Evolutionary conservation across 2,113 vertebrate genomes (phyloP).

Genomic region (Corydoras maculifer): DNA sequence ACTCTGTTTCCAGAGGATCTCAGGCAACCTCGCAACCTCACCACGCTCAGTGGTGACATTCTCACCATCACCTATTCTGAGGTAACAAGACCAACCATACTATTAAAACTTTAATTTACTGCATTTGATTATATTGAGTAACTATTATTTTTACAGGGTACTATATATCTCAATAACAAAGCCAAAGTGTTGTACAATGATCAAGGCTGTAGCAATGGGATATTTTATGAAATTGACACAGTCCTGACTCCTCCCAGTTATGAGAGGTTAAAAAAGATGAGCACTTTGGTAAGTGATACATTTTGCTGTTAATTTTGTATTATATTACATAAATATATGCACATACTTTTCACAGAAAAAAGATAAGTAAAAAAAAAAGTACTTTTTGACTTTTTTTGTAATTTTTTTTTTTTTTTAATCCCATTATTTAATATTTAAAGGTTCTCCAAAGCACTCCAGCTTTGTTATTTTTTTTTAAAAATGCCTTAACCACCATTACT

Average conservation of each 20-base stretch:
- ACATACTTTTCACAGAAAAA: no score
- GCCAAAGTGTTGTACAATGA: slow-evolving; percentile 64
- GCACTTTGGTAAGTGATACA: slow-evolving; percentile 1
- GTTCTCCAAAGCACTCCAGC: no score
- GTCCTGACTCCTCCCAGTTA: slow-evolving; percentile 64
- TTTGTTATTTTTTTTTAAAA: no score
- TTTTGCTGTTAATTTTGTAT: not conserved
- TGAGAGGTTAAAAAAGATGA: slow-evolving; percentile 38
- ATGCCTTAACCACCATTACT: no score
- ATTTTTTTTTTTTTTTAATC: no score
- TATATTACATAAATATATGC: no score
- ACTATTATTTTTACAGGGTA: slow-evolving; percentile 16
- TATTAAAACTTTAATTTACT: not conserved
- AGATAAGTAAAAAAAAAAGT: no score
- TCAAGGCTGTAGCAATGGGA: slow-evolving; percentile 70
- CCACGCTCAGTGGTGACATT: slow-evolving; percentile 73
- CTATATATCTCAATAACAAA: slow-evolving; percentile 36
- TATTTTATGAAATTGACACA: slow-evolving; percentile 78
- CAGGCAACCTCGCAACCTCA: slow-evolving; percentile 60
- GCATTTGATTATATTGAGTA: no score
- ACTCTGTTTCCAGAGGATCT: slow-evolving; percentile 69
- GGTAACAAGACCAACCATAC: slow-evolving; percentile 56
- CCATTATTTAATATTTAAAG: no score
- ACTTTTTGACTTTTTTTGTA: no score
- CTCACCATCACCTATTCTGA: slow-evolving; percentile 64